Conservation (phyloP, 2,888 invertebrate genomes). For the Orthonychiurus folsomi region DNA sequence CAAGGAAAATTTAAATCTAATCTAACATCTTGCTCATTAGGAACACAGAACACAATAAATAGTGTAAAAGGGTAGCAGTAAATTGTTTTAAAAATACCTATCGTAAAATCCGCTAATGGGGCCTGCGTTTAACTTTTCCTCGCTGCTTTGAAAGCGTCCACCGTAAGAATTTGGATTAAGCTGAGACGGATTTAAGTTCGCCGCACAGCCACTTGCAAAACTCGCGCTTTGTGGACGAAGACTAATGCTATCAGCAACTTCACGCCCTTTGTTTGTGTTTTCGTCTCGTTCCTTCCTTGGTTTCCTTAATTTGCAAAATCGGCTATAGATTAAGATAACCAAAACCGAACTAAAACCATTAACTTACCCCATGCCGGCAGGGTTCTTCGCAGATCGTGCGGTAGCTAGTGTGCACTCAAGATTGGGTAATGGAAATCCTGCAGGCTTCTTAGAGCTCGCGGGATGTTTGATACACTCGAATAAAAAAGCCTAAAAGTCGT, state of each 20-base stretch:
- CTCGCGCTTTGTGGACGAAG: constrained; percentile 38
- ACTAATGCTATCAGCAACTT: constrained; percentile 34
- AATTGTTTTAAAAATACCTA: no score
- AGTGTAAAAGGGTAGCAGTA: no score
- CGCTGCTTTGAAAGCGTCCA: background rate
- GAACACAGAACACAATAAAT: no score
- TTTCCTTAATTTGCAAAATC: no score
- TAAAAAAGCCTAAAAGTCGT: constrained; percentile 33
- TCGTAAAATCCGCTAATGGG: background rate
- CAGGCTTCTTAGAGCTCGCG: constrained; percentile 29
- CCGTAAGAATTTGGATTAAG: background rate
- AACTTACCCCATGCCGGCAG: background rate
- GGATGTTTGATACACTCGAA: constrained; percentile 34
- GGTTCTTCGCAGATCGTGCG: constrained; percentile 22
- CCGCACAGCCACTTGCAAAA: constrained; percentile 38
- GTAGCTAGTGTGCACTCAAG: constrained; percentile 29
- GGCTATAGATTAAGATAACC: background rate
- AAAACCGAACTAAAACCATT: background rate
- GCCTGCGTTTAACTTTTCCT: no score
- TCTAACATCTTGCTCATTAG: no score
- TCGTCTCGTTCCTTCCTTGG: constrained; percentile 18
- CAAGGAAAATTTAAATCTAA: no score
- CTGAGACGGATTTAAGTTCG: constrained; percentile 14
- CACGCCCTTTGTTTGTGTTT: constrained; percentile 20
- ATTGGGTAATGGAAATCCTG: constrained; percentile 23